A percentile compares a stretch with the other conserved stretches of the same genome.
Evolutionary conservation across 2,113 vertebrate species (phyloP).

Genomic region (Triplophysa siluroides): DNA sequence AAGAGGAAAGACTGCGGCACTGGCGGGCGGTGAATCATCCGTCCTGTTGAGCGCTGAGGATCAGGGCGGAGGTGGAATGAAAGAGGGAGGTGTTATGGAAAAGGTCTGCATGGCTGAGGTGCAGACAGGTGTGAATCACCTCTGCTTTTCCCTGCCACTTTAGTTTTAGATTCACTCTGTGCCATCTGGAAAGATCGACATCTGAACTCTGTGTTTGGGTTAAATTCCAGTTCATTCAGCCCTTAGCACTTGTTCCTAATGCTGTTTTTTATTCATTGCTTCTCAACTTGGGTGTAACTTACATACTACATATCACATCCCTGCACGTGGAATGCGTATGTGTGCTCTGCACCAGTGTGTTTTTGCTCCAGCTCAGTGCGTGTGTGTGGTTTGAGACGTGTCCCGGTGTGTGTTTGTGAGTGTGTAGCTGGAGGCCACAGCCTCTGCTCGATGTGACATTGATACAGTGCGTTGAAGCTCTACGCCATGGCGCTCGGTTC

Average conservation of each 20-base stretch:
- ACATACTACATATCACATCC: slow-evolving; percentile 2
- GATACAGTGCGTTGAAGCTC: slow-evolving; percentile 34
- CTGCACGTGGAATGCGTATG: slow-evolving; percentile 9
- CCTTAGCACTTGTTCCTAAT: no score
- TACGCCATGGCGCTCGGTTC: slow-evolving; percentile 1
- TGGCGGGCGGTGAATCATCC: slow-evolving; percentile 26
- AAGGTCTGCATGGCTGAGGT: background rate
- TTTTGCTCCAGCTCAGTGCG: background rate
- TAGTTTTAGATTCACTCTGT: background rate
- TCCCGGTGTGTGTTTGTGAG: background rate
- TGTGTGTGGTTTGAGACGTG: slow-evolving; percentile 4
- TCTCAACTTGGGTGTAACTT: no score
- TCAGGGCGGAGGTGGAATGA: background rate
- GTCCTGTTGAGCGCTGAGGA: background rate
- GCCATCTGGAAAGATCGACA: background rate
- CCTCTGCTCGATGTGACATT: slow-evolving; percentile 36
- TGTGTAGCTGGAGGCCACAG: background rate
- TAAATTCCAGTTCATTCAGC: no score
- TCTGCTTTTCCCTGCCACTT: background rate
- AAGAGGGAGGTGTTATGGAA: slow-evolving; percentile 10
- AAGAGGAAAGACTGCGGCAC: background rate
- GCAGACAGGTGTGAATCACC: slow-evolving; percentile 22
- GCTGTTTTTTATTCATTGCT: no score
- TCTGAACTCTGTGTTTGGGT: background rate
- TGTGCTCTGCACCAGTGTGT: background rate